phyloP scores from a whole-genome alignment of 2,113 vertebrate species.

The Papio anubis region DNA sequence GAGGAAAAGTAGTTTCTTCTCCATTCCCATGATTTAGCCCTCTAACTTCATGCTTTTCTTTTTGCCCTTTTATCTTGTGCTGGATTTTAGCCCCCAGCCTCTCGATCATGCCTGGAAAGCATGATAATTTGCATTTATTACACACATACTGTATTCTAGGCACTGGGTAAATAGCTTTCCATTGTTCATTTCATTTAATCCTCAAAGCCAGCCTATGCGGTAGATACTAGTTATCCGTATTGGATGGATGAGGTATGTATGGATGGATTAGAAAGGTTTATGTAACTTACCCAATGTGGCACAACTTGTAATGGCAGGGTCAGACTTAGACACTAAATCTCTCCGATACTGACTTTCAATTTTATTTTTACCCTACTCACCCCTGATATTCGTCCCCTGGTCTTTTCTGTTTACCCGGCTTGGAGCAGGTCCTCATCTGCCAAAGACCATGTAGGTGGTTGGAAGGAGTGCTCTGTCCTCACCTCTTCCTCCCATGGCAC shows the following conservation, averaged over 20 bases:
- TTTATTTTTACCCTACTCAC: background rate
- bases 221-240: background rate
- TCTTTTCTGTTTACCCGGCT: background rate
- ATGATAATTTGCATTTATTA: background rate
- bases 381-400: background rate
- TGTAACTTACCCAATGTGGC: background rate
- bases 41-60: background rate
- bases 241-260: background rate
- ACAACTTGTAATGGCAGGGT: background rate
- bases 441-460: background rate
- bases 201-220: background rate
- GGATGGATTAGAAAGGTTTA: background rate
- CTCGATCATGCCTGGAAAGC: background rate
- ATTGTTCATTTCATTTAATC: background rate
- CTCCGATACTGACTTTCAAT: background rate
- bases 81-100: background rate
- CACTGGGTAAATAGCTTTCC: background rate
- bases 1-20: background rate
- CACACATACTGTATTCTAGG: background rate
- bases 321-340: background rate
- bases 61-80: background rate
- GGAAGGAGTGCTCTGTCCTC: background rate
- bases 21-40: background rate
- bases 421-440: background rate
- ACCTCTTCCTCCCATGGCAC: background rate